A percentile compares a stretch with the other conserved stretches of the same genome.
Conservation (phyloP, 2,888 invertebrate species). For the Nesidiocoris tenuis region DNA sequence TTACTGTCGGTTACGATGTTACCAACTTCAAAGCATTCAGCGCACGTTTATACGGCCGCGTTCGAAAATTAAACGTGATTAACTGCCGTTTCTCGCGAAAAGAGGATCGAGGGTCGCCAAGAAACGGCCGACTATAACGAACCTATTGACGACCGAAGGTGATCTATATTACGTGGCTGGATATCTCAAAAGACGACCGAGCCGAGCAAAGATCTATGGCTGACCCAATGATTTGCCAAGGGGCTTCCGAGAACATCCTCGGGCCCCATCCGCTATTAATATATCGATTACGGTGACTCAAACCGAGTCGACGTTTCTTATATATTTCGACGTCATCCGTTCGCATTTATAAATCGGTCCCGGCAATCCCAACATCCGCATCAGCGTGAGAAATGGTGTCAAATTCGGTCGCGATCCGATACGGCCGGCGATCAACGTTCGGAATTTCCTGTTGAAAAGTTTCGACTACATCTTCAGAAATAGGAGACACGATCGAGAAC, state of each 20-base stretch:
- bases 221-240: constrained; percentile 34
- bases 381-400: no score
- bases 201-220: constrained; percentile 13
- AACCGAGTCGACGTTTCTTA: constrained; percentile 5
- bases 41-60: background rate
- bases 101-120: background rate
- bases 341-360: no score
- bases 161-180: background rate
- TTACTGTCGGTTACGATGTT: background rate
- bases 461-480: no score
- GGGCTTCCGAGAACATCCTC: constrained; percentile 21
- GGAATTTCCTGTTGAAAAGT: no score
- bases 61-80: background rate
- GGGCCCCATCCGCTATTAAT: constrained; percentile 22
- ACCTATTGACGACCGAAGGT: background rate
- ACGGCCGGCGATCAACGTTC: no score
- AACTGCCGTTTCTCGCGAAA: background rate
- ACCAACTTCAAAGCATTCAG: background rate
- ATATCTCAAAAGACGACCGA: background rate
- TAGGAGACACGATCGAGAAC: no score
- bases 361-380: no score
- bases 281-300: constrained; percentile 39
- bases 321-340: background rate
- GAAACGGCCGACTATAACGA: background rate
- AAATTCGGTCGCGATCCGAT: no score